A percentile compares a stretch with the other conserved stretches of the same genome.
Conservation (phyloP, 2,888 invertebrate genomes). For the Lasioglossum marginatum region DNA sequence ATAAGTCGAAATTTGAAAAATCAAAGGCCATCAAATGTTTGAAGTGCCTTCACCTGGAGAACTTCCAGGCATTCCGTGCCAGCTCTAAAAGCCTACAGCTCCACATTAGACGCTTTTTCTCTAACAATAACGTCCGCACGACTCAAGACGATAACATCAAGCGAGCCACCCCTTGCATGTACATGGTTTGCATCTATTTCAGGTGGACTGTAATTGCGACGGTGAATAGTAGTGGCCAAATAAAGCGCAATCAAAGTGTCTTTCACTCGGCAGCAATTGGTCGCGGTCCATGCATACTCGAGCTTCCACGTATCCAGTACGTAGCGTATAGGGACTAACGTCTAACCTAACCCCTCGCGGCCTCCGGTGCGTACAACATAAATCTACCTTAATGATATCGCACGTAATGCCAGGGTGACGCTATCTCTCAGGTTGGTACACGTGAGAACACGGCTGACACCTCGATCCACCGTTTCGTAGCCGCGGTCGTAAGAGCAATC, state of each 20-base stretch:
- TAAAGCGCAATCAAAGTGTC: slow-evolving; percentile 21
- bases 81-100: not conserved
- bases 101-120: not conserved
- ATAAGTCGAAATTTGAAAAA: not conserved
- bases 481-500: slow-evolving; percentile 68
- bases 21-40: not conserved
- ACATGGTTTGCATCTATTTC: not conserved
- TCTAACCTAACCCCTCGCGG: slow-evolving; percentile 57
- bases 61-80: not conserved
- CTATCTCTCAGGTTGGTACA: slow-evolving; percentile 76
- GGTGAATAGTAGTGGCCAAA: slow-evolving; percentile 5
- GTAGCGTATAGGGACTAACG: slow-evolving; percentile 47
- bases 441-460: slow-evolving; percentile 81
- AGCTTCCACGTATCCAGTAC: slow-evolving; percentile 29
- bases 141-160: not conserved
- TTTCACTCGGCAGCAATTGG: slow-evolving; percentile 14
- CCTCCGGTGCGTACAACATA: slow-evolving; percentile 72
- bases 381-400: slow-evolving; percentile 83
- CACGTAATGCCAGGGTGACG: slow-evolving; percentile 75
- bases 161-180: not conserved
- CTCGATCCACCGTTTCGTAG: slow-evolving; percentile 72
- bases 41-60: not conserved
- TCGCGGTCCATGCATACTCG: slow-evolving; percentile 17
- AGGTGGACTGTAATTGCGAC: not conserved
- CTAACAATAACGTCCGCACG: not conserved